Base-by-base conservation (phyloP, 2,797 vertebrate genomes). In the Sebastolobus alascanus region DNA sequence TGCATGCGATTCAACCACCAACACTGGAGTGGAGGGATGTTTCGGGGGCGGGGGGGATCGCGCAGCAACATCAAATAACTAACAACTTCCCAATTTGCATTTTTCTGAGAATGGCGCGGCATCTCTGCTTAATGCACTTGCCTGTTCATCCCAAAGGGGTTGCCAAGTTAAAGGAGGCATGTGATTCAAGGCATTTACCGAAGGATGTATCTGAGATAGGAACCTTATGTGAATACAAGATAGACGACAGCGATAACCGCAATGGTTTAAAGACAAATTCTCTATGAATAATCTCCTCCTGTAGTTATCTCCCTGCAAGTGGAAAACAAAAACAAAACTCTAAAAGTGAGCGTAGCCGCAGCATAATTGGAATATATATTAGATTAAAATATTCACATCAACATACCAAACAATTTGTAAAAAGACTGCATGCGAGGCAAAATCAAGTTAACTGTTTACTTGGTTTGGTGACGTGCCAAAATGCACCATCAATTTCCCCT, bases 31-130 rank as follows among this genome's bases (percentile, higher is more conserved):
- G 88, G 89, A 92, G 88, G 87, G 89, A 91, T 93, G 91, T 91
- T 93, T 93, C 68, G 88, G 88, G 89, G 91, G 85, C 79, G 89
- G 86, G 79, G 83, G 76, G 88, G 84, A 75, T 90, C 75, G 74
- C 72, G 80, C 85, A 81, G 90, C 89, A 86, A 95, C 95, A 96
- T 96, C 95, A 96, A 96, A 96, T 94, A 95, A 92, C 92, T 94
- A 94, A 95, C 94, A 94, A 95, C 94, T 94, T 94, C 91, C 87
- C 90, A 88, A 96, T 96, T 95, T 93, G 94, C 94, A 95, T 96
- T 95, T 95, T 89, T 91, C 80, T 66, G 91, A 94, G 92, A 94
- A 92, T 86, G 85, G 90, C 65, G 90, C 82, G 31, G 91, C 87
- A 85, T 92, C 85, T 80, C 77, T 83, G 77, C 82, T 90, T 86